Conservation (phyloP, 2,888 invertebrate species). For the Tenthredo distinguenda region DNA sequence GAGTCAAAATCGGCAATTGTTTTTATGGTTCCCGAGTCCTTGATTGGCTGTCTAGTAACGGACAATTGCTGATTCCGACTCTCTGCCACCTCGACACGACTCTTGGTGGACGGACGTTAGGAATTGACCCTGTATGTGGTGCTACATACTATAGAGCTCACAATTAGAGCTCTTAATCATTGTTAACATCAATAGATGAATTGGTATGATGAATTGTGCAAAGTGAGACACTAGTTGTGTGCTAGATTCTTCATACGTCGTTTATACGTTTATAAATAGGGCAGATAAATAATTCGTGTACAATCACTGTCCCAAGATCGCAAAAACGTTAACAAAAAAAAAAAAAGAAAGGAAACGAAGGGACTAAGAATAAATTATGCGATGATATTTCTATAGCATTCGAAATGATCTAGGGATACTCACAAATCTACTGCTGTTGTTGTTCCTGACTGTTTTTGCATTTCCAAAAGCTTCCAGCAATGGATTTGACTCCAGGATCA, state of each 20-base stretch:
- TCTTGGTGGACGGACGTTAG: too few species aligned
- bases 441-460: slow-evolving; percentile 84
- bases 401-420: slow-evolving; percentile 69
- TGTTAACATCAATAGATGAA: slow-evolving; percentile 22
- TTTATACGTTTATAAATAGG: slow-evolving; percentile 24
- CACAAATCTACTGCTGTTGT: slow-evolving; percentile 85
- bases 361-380: not conserved
- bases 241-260: slow-evolving; percentile 6
- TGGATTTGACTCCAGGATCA: slow-evolving; percentile 85
- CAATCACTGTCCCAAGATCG: not conserved
- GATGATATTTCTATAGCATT: not conserved
- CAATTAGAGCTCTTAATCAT: slow-evolving; percentile 11
- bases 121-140: not conserved
- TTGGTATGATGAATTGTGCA: not conserved
- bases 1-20: too few species aligned
- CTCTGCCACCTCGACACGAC: too few species aligned
- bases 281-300: not conserved
- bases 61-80: too few species aligned
- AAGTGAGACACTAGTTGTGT: not conserved
- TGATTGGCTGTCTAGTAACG: too few species aligned
- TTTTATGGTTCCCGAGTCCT: too few species aligned
- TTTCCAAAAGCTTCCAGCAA: slow-evolving; percentile 85
- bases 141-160: not conserved
- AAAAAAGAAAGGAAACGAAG: not conserved
- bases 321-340: not conserved